Evolutionary conservation across 2,113 vertebrate genomes (phyloP), one percentile per base, ranked within the genome.

Genomic region (Hippocampus comes): DNA sequence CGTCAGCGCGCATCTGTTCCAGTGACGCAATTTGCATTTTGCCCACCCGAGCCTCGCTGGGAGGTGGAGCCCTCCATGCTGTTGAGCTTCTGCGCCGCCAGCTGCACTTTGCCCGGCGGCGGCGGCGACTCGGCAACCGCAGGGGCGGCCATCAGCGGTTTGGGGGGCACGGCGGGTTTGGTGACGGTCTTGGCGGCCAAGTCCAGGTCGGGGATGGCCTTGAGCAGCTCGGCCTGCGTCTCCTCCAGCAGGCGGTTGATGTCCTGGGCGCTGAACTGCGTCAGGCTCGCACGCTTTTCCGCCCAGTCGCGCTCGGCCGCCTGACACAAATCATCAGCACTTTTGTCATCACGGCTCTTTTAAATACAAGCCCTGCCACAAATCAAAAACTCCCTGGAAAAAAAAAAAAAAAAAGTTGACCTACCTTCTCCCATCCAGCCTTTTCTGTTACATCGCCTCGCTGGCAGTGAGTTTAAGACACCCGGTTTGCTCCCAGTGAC

Each of bases 261-360:
- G 91, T 98, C 97, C 92, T 96, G 96, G 72, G 97, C 93, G 0
- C 96, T 98, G 90, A 97, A 98, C 88, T 98, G 96, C 81, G 96
- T 97, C 89, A 99, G 89, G 6, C 96, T 97, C 1, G 95, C 96
- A 9, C 96, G 90, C 76, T 98, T 99, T 92, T 98, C 96, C 89
- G 98, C 97, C 97, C 97, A 98, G 93, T 98, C 96, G 21, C 96
- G 88, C 86, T 99, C 97, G 0, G 97, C 97, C 20, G 97, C 96
- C 96, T 98, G 84, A 76, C 12, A 20, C 18, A 0, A 17, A 8
- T 53, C 10, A 10, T 21, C 17, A 30, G 0, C 15, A 27, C 34
- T 38, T 38, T 38, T 38, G 34, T 38, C 34, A 38, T 38, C 34
- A 38, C 30, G 30, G 30, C 30, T 38, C 30, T 38, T 38, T 38